phyloP scores from a whole-genome alignment of 2,888 invertebrate genomes.

The Eupsilia transversa region DNA sequence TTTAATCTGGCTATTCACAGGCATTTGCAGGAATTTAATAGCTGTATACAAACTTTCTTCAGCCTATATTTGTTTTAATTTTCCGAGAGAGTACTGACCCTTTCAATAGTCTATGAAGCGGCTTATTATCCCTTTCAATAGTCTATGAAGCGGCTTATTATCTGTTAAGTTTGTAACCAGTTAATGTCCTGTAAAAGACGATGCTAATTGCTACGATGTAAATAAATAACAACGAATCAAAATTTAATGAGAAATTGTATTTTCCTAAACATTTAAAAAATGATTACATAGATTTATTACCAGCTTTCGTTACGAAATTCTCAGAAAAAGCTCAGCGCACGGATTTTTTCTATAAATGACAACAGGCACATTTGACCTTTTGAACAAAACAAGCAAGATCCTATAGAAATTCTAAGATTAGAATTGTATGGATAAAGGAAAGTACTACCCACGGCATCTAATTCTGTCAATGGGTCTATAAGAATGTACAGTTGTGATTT shows the following conservation, averaged over 20 bases:
- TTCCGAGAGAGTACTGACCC: not conserved
- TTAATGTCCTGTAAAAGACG: too few species aligned
- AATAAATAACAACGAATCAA: too few species aligned
- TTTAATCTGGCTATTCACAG: not conserved
- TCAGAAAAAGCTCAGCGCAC: not conserved
- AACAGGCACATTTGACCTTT: slow-evolving; percentile 13
- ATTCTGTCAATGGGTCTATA: not conserved
- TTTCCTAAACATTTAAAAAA: not conserved
- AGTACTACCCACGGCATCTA: not conserved
- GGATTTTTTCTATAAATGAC: slow-evolving; percentile 2
- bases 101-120: not conserved
- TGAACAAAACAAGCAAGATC: slow-evolving; percentile 3
- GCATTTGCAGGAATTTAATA: not conserved
- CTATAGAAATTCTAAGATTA: slow-evolving; percentile 14
- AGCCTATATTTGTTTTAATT: slow-evolving; percentile 9
- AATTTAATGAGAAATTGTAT: too few species aligned
- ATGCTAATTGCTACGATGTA: too few species aligned
- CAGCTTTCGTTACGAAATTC: not conserved
- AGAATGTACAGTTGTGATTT: not conserved
- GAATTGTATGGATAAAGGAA: slow-evolving; percentile 9
- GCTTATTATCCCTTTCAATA: not conserved
- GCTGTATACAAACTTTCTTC: not conserved
- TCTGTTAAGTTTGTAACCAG: not conserved
- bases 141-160: not conserved
- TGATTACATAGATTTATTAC: not conserved